These are phyloP conservation scores for Crocidura indochinensis DNA, from an alignment of 2,797 vertebrate genomes.

Conservation along the genomic window DNA sequence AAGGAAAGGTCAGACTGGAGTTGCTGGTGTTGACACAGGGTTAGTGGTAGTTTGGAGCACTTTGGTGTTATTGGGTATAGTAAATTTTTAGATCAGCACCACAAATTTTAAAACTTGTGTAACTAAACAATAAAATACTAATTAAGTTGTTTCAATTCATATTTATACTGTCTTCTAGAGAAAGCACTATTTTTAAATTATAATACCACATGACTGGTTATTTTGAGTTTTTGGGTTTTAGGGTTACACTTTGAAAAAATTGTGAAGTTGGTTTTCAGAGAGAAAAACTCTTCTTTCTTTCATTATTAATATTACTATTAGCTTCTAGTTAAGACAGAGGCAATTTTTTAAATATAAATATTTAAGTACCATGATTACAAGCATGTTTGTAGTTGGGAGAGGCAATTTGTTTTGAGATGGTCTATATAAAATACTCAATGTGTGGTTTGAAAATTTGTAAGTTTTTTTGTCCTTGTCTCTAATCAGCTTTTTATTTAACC, in stretches of 20 bases:
- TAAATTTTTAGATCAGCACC: no score
- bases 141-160: neutral
- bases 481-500: slow-evolving; percentile 51
- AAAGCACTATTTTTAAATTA: slow-evolving; percentile 28
- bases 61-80: no score
- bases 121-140: no score
- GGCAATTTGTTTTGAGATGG: neutral
- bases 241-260: slow-evolving; percentile 52
- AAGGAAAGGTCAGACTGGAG: no score
- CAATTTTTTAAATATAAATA: neutral
- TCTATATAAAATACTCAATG: slow-evolving; percentile 44
- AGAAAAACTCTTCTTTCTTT: slow-evolving; percentile 41
- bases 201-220: slow-evolving; percentile 58
- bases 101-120: no score
- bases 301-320: neutral
- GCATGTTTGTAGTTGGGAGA: no score
- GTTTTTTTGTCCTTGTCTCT: slow-evolving; percentile 25
- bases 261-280: neutral
- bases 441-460: neutral
- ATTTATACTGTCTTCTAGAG: slow-evolving; percentile 35
- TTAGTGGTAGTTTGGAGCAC: no score
- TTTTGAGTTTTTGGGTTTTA: slow-evolving; percentile 45
- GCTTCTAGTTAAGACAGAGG: slow-evolving; percentile 31
- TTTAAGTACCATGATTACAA: no score
- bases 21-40: no score